phyloP scores from a whole-genome alignment of 2,797 vertebrate species.

The Pteropus rufus region DNA sequence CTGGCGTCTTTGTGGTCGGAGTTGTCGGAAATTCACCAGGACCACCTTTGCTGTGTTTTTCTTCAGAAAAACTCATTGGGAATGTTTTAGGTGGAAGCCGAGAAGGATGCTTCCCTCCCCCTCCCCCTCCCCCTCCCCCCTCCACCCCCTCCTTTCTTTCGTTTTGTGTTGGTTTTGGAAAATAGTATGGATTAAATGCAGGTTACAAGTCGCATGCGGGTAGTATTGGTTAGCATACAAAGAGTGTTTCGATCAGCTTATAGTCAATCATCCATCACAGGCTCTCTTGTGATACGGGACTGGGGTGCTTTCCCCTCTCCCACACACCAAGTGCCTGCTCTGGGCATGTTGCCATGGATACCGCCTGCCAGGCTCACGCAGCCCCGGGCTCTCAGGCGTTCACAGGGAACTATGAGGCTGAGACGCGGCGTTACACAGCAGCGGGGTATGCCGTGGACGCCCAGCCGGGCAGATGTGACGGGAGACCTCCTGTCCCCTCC shows the following conservation, averaged over 20 bases:
- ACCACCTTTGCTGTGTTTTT: neutral
- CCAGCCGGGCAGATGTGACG: neutral
- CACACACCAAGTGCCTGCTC: neutral
- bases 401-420: constrained; percentile 4
- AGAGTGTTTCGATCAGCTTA: neutral
- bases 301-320: neutral
- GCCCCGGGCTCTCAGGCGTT: constrained; percentile 52
- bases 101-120: neutral
- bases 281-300: neutral
- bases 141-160: rapidly evolving
- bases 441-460: neutral
- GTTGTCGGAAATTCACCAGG: neutral
- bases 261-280: constrained; percentile 46
- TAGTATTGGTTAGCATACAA: neutral
- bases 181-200: neutral
- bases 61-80: neutral
- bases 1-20: neutral
- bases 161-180: neutral
- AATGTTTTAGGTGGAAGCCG: neutral
- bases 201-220: neutral
- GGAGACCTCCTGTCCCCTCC: neutral
- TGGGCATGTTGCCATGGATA: constrained; percentile 57
- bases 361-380: neutral
- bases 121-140: too few relatives aligned
- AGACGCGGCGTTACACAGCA: neutral